Evolutionary conservation across 1,140 invertebrate genomes (phyloP).

Genomic region (Epicauta chinensis): DNA sequence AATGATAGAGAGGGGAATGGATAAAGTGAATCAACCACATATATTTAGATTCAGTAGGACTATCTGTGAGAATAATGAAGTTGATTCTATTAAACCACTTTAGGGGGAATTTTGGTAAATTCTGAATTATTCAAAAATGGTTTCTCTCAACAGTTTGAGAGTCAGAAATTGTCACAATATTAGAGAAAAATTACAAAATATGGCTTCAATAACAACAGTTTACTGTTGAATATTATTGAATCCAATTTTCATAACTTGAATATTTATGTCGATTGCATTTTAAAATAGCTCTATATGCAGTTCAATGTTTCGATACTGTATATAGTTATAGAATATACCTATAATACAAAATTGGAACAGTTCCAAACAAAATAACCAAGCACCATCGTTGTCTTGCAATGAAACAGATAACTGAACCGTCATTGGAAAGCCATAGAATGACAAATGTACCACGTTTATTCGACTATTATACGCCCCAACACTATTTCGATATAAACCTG

Average conservation of each 20-base stretch:
- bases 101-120: no score
- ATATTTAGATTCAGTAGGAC: no score
- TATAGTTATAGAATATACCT: constrained; percentile 11
- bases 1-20: no score
- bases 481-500: constrained; percentile 11
- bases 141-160: no score
- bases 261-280: constrained; percentile 29
- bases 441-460: constrained; percentile 32
- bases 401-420: constrained; percentile 30
- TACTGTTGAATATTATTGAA: constrained; percentile 21
- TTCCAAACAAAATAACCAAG: constrained; percentile 32
- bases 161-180: no score
- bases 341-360: constrained; percentile 27
- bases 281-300: constrained; percentile 22
- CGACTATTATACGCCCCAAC: constrained; percentile 13
- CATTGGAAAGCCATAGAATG: constrained; percentile 34
- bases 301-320: constrained; percentile 29
- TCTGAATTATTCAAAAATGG: no score
- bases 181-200: no score
- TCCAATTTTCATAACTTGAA: constrained; percentile 25
- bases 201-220: neutral
- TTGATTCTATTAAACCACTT: no score
- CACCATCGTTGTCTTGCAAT: constrained; percentile 22
- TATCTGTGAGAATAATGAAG: no score
- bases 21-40: no score